phyloP scores from a whole-genome alignment of 2,797 vertebrate species.

The Rhodeus uyekii region DNA sequence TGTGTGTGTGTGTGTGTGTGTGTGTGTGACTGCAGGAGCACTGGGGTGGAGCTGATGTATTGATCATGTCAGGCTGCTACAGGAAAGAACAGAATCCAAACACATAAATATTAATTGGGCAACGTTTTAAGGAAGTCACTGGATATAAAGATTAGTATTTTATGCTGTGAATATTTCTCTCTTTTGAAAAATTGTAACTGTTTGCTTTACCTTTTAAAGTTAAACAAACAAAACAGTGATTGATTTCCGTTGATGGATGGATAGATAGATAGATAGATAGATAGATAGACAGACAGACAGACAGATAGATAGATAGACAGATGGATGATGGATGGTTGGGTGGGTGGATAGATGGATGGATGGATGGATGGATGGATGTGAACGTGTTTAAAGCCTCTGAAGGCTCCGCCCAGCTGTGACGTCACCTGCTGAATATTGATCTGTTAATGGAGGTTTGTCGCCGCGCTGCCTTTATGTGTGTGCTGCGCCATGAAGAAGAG shows the following conservation, averaged over 20 bases:
- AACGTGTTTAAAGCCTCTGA: not conserved
- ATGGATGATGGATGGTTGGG: no score
- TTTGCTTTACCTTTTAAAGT: not conserved
- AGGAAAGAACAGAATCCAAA: not conserved
- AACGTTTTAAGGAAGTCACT: not conserved
- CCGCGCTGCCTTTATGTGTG: constrained; percentile 65
- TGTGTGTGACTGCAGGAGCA: not conserved
- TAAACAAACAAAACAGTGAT: not conserved
- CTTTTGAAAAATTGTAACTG: not conserved
- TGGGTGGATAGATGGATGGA: not conserved
- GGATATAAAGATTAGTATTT: not conserved
- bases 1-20: not conserved
- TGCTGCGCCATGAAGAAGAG: constrained; percentile 49
- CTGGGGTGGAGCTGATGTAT: constrained; percentile 24
- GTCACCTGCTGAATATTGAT: constrained; percentile 77
- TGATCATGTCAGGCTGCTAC: not conserved
- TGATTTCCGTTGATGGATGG: not conserved
- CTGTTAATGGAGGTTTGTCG: constrained; percentile 70
- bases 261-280: not conserved
- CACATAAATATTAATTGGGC: not conserved
- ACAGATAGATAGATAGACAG: not conserved
- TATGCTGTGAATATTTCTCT: not conserved
- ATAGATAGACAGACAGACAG: not conserved
- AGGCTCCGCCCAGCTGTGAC: constrained; percentile 69
- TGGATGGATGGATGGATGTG: not conserved